A percentile compares a stretch with the other conserved stretches of the same genome.
These are phyloP conservation scores for Euglossa dilemma DNA, from an alignment of 1,140 invertebrate species.

Conservation along the genomic window DNA sequence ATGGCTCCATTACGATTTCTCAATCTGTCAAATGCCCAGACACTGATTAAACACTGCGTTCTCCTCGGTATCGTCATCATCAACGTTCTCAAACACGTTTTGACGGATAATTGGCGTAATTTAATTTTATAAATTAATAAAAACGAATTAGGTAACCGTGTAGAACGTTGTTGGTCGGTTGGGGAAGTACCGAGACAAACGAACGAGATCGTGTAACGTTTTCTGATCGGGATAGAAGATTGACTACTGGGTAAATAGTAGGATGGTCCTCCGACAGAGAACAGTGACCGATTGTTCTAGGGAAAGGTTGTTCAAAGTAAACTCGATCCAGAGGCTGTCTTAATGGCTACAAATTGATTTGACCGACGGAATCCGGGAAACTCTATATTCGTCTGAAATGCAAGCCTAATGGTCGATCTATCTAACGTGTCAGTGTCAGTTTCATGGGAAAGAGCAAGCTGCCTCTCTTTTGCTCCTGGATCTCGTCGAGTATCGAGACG, in stretches of 20 bases:
- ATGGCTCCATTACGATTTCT: too few species aligned
- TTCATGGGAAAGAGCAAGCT: conserved; percentile 70
- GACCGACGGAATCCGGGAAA: conserved; percentile 80
- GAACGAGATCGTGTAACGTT: neutral
- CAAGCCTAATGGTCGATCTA: conserved; percentile 81
- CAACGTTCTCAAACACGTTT: too few species aligned
- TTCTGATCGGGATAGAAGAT: conserved; percentile 31
- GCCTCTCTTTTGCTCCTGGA: conserved; percentile 7
- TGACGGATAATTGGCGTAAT: too few species aligned
- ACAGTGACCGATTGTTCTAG: conserved; percentile 54
- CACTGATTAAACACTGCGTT: too few species aligned
- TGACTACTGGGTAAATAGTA: conserved; percentile 61
- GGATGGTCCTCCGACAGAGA: neutral
- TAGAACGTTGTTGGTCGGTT: neutral
- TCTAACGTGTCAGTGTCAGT: conserved; percentile 79
- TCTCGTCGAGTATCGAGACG: conserved; percentile 2
- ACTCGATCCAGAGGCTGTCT: conserved; percentile 64
- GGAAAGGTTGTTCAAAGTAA: conserved; percentile 74
- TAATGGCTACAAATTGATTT: conserved; percentile 82
- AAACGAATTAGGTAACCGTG: neutral
- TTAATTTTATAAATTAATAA: neutral
- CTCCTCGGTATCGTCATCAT: too few species aligned
- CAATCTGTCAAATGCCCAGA: too few species aligned
- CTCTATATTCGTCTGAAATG: conserved; percentile 78
- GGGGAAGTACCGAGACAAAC: neutral